Evolutionary conservation across 2,888 invertebrate genomes (phyloP), one percentile per base, ranked within the genome.

Genomic region (Lamellibrachia columna): DNA sequence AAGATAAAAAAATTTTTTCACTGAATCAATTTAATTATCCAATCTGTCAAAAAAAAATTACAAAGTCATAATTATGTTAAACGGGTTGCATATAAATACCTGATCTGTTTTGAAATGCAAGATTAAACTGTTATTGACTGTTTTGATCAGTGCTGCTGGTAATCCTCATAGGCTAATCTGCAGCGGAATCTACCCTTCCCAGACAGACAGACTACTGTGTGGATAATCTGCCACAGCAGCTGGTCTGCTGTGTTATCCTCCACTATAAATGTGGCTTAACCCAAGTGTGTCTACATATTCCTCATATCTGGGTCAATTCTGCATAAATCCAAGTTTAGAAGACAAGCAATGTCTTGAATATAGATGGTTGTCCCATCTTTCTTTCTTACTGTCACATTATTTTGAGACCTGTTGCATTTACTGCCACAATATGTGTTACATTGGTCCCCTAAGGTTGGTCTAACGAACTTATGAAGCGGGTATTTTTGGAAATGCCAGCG

Each of bases 391-490:
- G 6, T 75, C 75, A 22, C 75, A 75, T 75, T 75, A 75, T 75
- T 75, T 75, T 75, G 75, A 75, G 75, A 75, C 75, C 75, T 75
- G 75, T 75, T n/a, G 22, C 75, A 22, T 75, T 75, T 75, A 75
- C 75, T 75, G 75, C 11, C 22, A 11, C 75, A 75, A 75, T 75
- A 75, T 75, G 75, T 75, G 75, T 75, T 75, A 75, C 22, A 22
- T n/a, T 75, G 75, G 75, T 15, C 11, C 75, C 75, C 75, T 75
- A 6, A n/a, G 75, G 75, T n/a, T n/a, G 4, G 11, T 15, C 75
- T 75, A 75, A 75, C 22, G 22, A 75, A 75, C 75, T 75, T 75
- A 75, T 75, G n/a, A 75, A 75, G n/a, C n/a, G 75, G 2, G n/a
- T 75, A 75, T 75, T 22, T 75, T 75, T 22, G 75, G 22, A 75